Evolutionary conservation across 2,797 vertebrate genomes (phyloP).

Genomic region (Bovichtus variegatus): DNA sequence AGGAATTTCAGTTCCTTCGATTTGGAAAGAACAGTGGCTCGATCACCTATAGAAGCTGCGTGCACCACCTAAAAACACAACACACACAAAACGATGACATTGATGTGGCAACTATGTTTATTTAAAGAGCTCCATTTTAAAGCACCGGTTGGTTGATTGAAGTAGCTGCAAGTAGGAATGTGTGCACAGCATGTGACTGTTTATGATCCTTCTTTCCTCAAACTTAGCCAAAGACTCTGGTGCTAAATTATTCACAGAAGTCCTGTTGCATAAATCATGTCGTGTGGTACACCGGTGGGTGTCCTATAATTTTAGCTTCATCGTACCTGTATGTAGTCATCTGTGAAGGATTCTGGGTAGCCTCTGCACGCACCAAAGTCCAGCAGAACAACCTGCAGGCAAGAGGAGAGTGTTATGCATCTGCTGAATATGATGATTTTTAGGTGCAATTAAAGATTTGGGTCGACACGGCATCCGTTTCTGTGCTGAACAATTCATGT

Average conservation of each 20-base stretch:
- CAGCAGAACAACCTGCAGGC: constrained; percentile 86
- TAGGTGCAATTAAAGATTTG: neutral
- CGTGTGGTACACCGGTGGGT: neutral
- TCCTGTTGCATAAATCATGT: constrained; percentile 46
- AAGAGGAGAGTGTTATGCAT: neutral
- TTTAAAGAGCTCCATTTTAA: neutral
- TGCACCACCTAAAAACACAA: constrained; percentile 86
- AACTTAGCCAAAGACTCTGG: neutral
- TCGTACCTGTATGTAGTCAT: constrained; percentile 91
- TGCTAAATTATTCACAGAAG: constrained; percentile 47
- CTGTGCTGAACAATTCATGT: neutral
- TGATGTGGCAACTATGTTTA: constrained; percentile 4
- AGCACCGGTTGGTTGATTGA: neutral
- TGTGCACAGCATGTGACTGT: neutral
- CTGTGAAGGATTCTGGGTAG: constrained; percentile 89
- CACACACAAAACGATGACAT: neutral
- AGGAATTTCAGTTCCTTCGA: constrained; percentile 92
- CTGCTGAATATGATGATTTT: neutral
- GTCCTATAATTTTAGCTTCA: constrained; percentile 11
- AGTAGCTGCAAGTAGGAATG: neutral
- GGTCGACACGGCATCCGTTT: neutral
- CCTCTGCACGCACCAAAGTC: constrained; percentile 92
- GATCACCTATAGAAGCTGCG: constrained; percentile 89
- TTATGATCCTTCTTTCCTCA: neutral
- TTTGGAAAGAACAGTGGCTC: constrained; percentile 88